These are phyloP conservation scores for Malurus splendens DNA, from an alignment of 2,797 vertebrate species.

Conservation along the genomic window DNA sequence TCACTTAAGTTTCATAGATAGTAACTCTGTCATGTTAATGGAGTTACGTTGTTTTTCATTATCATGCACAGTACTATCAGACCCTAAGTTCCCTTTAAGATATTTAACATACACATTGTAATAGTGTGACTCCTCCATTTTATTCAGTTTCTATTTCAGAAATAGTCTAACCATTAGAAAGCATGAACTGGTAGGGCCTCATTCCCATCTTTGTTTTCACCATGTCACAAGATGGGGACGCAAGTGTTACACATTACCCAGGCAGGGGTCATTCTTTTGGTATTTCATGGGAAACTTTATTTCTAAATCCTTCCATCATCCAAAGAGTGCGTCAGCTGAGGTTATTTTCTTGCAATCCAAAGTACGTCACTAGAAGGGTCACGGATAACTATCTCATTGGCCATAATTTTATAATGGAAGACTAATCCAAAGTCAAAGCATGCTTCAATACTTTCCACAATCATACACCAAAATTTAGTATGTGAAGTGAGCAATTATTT, in stretches of 20 bases:
- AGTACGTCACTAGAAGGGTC: background rate
- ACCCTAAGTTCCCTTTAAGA: background rate
- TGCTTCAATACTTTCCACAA: background rate
- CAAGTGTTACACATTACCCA: background rate
- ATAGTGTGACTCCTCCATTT: background rate
- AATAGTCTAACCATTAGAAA: background rate
- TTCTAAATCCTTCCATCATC: background rate
- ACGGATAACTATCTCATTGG: background rate
- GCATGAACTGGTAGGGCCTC: background rate
- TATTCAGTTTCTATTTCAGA: background rate
- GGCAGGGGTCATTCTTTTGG: background rate
- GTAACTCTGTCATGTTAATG: background rate
- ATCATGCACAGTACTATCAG: rapidly evolving
- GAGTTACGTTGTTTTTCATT: background rate
- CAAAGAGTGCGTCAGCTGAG: background rate
- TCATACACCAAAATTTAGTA: background rate
- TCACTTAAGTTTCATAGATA: background rate
- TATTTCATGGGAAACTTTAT: background rate
- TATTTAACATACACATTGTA: background rate
- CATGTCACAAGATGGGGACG: background rate
- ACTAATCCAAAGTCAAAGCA: background rate
- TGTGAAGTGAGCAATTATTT: background rate
- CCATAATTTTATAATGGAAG: background rate
- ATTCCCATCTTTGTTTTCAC: background rate
- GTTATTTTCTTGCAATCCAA: background rate